A percentile compares a stretch with the other conserved stretches of the same genome.
These are phyloP conservation scores for Cydia fagiglandana DNA, from an alignment of 1,140 invertebrate genomes.

Conservation along the genomic window DNA sequence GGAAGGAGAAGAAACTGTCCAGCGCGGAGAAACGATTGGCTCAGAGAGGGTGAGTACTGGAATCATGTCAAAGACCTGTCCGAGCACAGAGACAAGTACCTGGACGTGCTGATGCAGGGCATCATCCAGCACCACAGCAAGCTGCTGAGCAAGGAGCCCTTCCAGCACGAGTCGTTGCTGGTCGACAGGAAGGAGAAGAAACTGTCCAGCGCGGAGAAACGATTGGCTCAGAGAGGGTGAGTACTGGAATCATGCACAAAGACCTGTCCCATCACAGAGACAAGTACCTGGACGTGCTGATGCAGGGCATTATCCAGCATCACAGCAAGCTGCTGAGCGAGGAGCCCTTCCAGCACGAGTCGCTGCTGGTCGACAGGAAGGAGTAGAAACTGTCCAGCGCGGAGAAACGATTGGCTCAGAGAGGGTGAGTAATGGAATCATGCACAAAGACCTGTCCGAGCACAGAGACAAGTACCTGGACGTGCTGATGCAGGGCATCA, in stretches of 20 bases:
- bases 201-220: constrained; percentile 96
- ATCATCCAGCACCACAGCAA: constrained; percentile 83
- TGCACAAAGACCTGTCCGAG: constrained; percentile 82
- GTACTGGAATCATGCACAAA: too few relatives aligned
- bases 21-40: constrained; percentile 96
- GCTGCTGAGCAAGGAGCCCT: constrained; percentile 92
- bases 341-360: too few relatives aligned
- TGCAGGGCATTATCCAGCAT: too few relatives aligned
- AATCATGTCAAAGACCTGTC: too few relatives aligned
- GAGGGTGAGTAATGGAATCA: too few relatives aligned
- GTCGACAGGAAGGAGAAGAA: constrained; percentile 98
- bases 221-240: constrained; percentile 90
- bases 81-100: constrained; percentile 89
- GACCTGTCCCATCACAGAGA: too few relatives aligned
- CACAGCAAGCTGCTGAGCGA: too few relatives aligned
- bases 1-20: constrained; percentile 97
- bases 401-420: too few relatives aligned
- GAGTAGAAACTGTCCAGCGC: too few relatives aligned
- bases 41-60: constrained; percentile 83
- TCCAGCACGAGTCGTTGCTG: constrained; percentile 97
- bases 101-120: constrained; percentile 90
- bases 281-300: too few relatives aligned
- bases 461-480: constrained; percentile 88
- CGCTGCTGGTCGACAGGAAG: too few relatives aligned
- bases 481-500: constrained; percentile 88